These are phyloP conservation scores for Drosophila seguyi DNA, from an alignment of 1,140 invertebrate genomes.

Conservation along the genomic window DNA sequence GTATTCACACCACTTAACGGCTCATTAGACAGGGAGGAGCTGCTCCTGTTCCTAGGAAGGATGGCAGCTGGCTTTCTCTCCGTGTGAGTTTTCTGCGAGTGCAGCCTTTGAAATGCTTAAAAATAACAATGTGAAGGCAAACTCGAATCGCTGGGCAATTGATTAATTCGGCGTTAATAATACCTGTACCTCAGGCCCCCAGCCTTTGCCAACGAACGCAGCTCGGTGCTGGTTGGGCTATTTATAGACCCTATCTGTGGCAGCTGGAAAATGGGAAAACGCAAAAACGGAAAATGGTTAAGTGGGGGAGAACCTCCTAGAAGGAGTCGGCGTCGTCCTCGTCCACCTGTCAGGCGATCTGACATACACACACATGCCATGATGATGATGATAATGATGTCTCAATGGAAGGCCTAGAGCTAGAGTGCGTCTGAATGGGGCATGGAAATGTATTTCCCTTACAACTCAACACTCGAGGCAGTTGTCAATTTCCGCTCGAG, in stretches of 20 bases:
- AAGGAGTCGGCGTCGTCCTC: constrained; percentile 35
- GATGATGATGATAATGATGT: constrained; percentile 55
- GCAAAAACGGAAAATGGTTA: constrained; percentile 11
- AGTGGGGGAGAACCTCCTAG: constrained; percentile 16
- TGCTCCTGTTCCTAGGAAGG: constrained; percentile 20
- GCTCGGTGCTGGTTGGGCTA: constrained; percentile 23
- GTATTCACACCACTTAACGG: constrained; percentile 77
- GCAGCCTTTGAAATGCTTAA: constrained; percentile 73
- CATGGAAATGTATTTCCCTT: constrained; percentile 77
- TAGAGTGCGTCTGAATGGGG: constrained; percentile 30
- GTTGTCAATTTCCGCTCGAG: constrained; percentile 62
- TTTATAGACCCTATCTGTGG: constrained; percentile 44
- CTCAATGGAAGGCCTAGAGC: constrained; percentile 28
- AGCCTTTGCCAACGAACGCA: constrained; percentile 22
- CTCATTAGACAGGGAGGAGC: constrained; percentile 64
- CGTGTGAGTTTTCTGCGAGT: constrained; percentile 23
- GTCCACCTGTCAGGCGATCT: constrained; percentile 58
- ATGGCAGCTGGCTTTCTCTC: constrained; percentile 5
- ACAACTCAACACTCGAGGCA: constrained; percentile 62
- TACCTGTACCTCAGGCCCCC: constrained; percentile 26
- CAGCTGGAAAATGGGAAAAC: constrained; percentile 28
- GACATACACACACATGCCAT: constrained; percentile 53
- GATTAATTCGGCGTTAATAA: constrained; percentile 80
- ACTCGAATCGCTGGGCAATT: constrained; percentile 75
- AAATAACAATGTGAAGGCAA: constrained; percentile 62